Evolutionary conservation across 2,797 vertebrate genomes (phyloP).

Genomic region (Vipera latastei): DNA sequence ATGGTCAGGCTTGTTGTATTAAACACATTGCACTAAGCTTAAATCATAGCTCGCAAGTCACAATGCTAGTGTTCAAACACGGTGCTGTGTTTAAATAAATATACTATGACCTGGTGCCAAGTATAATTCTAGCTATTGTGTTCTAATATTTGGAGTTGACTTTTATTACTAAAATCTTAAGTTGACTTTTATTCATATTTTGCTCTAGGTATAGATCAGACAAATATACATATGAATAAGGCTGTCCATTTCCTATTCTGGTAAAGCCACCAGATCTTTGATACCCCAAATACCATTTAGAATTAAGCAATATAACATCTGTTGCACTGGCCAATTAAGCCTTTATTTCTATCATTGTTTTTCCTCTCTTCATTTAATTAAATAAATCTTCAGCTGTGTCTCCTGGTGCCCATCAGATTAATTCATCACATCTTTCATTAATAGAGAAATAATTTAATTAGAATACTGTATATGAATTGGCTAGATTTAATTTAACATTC

Average conservation of each 20-base stretch:
- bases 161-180: background rate
- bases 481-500: background rate
- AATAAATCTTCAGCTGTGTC: slow-evolving; percentile 19
- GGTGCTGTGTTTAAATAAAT: background rate
- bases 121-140: background rate
- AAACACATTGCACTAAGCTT: background rate
- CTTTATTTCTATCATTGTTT: background rate
- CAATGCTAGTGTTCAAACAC: background rate
- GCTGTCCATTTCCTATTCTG: background rate
- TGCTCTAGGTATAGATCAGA: background rate
- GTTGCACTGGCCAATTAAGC: background rate
- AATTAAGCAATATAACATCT: background rate
- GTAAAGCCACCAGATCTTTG: background rate
- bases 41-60: background rate
- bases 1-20: background rate
- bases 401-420: slow-evolving; percentile 10
- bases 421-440: slow-evolving; percentile 32
- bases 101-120: background rate
- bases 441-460: slow-evolving; percentile 37
- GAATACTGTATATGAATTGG: background rate
- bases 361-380: slow-evolving; percentile 8
- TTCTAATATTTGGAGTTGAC: background rate
- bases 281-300: background rate
- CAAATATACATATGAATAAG: background rate
- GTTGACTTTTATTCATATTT: background rate